Conservation (phyloP, 1,140 invertebrate species). For the Mesaphorura yosii region DNA sequence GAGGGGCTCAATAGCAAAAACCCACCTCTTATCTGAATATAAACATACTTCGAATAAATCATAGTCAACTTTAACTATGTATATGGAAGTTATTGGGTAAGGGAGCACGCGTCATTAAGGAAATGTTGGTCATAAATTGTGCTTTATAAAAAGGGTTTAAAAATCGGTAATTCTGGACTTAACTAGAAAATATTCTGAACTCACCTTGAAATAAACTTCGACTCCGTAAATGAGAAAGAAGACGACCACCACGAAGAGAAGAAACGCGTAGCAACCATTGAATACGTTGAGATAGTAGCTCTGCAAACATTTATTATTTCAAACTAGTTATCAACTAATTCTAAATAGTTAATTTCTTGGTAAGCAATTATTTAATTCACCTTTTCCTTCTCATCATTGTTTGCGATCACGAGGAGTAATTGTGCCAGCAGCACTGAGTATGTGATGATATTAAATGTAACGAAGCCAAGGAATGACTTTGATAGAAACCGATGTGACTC, state of each 20-base stretch:
- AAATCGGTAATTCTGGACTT: neutral
- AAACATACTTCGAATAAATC: no score
- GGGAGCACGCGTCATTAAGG: neutral
- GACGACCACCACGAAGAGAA: slow-evolving; percentile 78
- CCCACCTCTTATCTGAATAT: slow-evolving; percentile 28
- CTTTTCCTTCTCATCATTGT: slow-evolving; percentile 49
- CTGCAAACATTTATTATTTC: slow-evolving; percentile 38
- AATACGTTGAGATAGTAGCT: slow-evolving; percentile 71
- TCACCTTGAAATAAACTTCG: slow-evolving; percentile 87
- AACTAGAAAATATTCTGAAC: slow-evolving; percentile 14
- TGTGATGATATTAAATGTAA: slow-evolving; percentile 76
- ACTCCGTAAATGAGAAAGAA: slow-evolving; percentile 92
- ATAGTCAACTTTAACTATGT: no score
- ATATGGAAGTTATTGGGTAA: no score
- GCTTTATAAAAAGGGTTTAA: neutral
- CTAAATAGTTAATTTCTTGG: neutral
- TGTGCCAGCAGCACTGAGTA: slow-evolving; percentile 67
- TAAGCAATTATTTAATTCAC: slow-evolving; percentile 34
- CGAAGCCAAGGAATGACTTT: slow-evolving; percentile 84
- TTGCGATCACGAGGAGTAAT: slow-evolving; percentile 51
- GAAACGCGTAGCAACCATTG: slow-evolving; percentile 79
- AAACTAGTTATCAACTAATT: neutral
- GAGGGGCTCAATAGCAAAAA: slow-evolving; percentile 29
- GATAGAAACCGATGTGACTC: slow-evolving; percentile 79
- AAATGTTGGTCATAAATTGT: neutral